Evolutionary conservation across 1,140 invertebrate species (phyloP), one percentile per base, ranked within the genome.

Genomic region (Scaptodrosophila lebanonensis): DNA sequence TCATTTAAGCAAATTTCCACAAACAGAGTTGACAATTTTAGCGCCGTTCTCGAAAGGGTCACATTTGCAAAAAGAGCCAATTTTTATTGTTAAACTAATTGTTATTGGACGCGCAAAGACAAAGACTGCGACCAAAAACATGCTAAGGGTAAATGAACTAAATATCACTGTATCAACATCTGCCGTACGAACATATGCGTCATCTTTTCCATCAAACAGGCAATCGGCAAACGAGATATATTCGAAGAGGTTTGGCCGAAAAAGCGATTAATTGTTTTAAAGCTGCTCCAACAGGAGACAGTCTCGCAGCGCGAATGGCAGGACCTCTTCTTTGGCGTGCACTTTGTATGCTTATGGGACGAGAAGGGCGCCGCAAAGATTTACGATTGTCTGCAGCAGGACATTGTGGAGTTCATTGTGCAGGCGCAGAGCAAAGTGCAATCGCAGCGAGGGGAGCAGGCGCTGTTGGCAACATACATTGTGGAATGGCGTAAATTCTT

Each of bases 401-500:
- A 98, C 86, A 97, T 99, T 61, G 92, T 97, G 77, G 93, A 95
- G 70, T 98, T 98, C 87, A 98, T 99, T 62, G 94, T 95, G 86
- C 93, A 97, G 87, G 96, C 96, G 13, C 96, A 98, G 87, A 91
- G 91, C 89, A 90, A 95, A 83, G 95, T 98, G 1, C 88, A 97
- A 57, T 91, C 94, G 12, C 95, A 97, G 82, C 91, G 95, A 58
- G 97, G 98, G 84, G 97, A 99, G 79, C 95, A 98, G 86, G 96
- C 97, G 4, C 88, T 99, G 15, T 88, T 99, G 3, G 97, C 97
- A 88, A 95, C 97, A 5, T 99, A 99, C 82, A 98, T 99, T 70
- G 91, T 92, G 5, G 97, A 98, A 88, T 99, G 97, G 97, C 91
- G 95, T 32, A 98, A 98, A 83, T 99, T 99, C 89, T 98, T 98